Conservation (phyloP, 2,113 vertebrate species). For the Gobiocypris rarus region DNA sequence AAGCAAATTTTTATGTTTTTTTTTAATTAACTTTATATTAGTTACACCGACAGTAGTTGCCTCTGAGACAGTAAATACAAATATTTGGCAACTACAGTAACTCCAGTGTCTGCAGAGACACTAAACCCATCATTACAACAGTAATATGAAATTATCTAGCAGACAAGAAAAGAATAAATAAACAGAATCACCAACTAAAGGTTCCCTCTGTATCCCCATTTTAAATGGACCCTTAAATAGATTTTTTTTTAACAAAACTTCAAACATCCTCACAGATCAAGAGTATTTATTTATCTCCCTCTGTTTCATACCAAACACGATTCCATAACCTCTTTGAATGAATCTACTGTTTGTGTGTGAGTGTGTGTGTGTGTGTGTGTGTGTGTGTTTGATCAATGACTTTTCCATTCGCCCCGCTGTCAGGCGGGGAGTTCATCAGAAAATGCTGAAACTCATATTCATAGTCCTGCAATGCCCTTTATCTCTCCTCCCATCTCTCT, state of each 20-base stretch:
- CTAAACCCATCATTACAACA: neutral
- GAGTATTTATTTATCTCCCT: neutral
- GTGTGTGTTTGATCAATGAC: constrained; percentile 23
- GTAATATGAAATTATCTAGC: neutral
- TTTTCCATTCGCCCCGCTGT: constrained; percentile 34
- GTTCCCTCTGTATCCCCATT: no score
- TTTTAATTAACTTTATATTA: neutral
- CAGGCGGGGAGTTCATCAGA: constrained; percentile 48
- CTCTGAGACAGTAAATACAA: neutral
- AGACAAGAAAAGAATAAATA: neutral
- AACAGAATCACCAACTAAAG: neutral
- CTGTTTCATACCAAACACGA: constrained; percentile 44
- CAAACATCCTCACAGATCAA: neutral
- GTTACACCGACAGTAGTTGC: neutral
- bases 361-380: constrained; percentile 24
- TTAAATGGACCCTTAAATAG: neutral
- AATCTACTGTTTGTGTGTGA: constrained; percentile 15
- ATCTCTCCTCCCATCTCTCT: constrained; percentile 19
- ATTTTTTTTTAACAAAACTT: neutral
- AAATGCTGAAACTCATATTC: constrained; percentile 43
- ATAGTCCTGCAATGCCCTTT: constrained; percentile 43
- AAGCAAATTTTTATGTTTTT: neutral
- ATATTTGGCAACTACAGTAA: neutral
- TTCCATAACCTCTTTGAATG: constrained; percentile 32
- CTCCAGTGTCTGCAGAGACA: neutral